A percentile compares a stretch with the other conserved stretches of the same genome.
Conservation (phyloP, 1,140 invertebrate species). For the Grapholita molesta region DNA sequence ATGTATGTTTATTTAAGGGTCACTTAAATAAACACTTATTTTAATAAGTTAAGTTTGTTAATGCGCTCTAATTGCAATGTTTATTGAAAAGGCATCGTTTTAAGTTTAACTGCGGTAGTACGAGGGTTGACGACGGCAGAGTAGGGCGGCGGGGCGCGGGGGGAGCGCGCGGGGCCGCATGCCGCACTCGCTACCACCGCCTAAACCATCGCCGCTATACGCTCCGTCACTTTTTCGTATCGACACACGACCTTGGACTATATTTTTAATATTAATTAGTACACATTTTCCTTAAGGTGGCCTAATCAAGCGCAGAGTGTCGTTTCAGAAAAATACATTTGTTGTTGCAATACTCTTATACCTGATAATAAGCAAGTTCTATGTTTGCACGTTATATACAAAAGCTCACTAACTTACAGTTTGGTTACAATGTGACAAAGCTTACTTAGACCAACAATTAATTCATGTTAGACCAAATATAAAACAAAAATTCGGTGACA, state of each 20-base stretch:
- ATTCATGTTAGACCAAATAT: too few species aligned
- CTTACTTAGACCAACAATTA: too few species aligned
- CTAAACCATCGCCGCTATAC: slow-evolving; percentile 23
- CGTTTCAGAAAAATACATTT: neutral
- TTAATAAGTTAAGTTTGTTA: neutral
- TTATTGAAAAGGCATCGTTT: neutral
- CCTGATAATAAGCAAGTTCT: neutral
- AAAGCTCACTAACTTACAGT: too few species aligned
- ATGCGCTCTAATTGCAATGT: neutral
- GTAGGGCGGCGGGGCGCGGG: neutral
- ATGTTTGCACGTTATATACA: too few species aligned
- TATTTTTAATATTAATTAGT: slow-evolving; percentile 46
- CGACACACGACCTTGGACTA: slow-evolving; percentile 61
- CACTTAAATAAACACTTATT: too few species aligned
- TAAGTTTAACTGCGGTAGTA: neutral
- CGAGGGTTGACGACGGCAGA: neutral
- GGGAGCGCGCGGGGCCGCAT: slow-evolving; percentile 24
- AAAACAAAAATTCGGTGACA: too few species aligned
- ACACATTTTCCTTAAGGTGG: neutral
- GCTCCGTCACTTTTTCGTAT: slow-evolving; percentile 45
- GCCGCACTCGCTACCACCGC: slow-evolving; percentile 29
- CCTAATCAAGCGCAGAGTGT: neutral
- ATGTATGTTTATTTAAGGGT: too few species aligned
- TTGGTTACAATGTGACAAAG: too few species aligned
- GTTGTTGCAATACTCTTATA: neutral